A percentile compares a stretch with the other conserved stretches of the same genome.
Conservation (phyloP, 37 sponge, comb jelly and placozoan genomes). For the Dysidea cf. avara region DNA sequence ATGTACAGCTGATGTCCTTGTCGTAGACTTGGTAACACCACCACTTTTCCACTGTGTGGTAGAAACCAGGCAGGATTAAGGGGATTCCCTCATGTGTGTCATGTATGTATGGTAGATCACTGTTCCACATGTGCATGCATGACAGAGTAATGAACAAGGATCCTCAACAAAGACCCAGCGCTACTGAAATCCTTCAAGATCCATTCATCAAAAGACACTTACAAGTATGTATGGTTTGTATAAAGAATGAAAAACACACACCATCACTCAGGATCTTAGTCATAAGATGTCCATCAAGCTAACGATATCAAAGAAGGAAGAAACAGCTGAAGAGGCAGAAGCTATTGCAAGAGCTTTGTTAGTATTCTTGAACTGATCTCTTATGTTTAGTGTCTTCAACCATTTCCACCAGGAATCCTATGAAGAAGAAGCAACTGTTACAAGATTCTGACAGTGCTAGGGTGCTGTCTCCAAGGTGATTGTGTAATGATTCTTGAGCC, state of each 20-base stretch:
- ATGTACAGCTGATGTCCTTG: too few species aligned
- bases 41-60: too few species aligned
- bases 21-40: too few species aligned
- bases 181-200: constrained; percentile 77
- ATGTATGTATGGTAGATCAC: too few species aligned
- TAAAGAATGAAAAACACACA: background rate
- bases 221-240: constrained; percentile 40
- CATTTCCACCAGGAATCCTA: constrained; percentile 42
- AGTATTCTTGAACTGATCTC: constrained; percentile 22
- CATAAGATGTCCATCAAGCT: constrained; percentile 39
- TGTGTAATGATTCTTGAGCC: background rate
- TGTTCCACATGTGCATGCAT: too few species aligned
- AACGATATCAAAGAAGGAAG: background rate
- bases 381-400: background rate
- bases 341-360: constrained; percentile 79
- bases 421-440: constrained; percentile 42
- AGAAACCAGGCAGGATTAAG: too few species aligned
- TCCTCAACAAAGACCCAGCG: constrained; percentile 76
- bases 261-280: constrained; percentile 46
- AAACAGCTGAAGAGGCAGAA: constrained; percentile 43
- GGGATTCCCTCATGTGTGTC: too few species aligned
- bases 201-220: constrained; percentile 71
- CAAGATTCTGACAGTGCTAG: constrained; percentile 8
- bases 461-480: constrained; percentile 40
- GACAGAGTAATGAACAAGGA: constrained; percentile 88